Evolutionary conservation across 2,113 vertebrate species (phyloP), one percentile per base, ranked within the genome.

Genomic region (Myocastor coypus): DNA sequence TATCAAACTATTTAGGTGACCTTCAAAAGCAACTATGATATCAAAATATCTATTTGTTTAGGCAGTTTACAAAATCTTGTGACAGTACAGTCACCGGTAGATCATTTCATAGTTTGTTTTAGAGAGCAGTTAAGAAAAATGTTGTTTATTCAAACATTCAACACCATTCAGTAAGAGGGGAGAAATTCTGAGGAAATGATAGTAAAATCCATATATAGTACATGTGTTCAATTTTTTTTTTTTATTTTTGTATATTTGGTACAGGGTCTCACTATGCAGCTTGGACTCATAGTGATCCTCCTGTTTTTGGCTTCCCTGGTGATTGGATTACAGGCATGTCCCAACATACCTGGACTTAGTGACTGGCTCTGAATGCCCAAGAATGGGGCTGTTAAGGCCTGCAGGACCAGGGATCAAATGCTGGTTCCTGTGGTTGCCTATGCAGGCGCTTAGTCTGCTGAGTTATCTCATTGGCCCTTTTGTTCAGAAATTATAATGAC

Each of bases 1-100:
- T 92, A 81, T 92, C 3, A 89, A 87, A 71, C 89, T 5, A 83
- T 92, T 91, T 82, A n/a, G 73, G 50, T 86, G 28, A 92, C 68
- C 5, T 94, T 91, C 50, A 83, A 89, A 95, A 87, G 59, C 40
- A 93, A 87, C 59, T 61, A 55, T 78, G 40, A 14, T 87, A 61
- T 87, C 52, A 93, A 93, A 96, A 96, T 80, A 81, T 69, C 32
- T 69, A 12, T 46, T 90, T 90, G 85, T 90, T 96, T 61, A 66
- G 50, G 34, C 83, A 80, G 4, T 93, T 93, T 30, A 82, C 66
- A 93, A 91, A 87, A 69, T 77, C 22, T 93, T 77, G 5, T 87
- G 59, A 87, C 84, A 78, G 40, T 46, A 0, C 52, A 89, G 57
- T 84, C 71, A 81, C 14, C 83, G 78, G 77, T 30, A 85, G 94